phyloP scores from a whole-genome alignment of 2,797 vertebrate species.

The Diplodus sargus region DNA sequence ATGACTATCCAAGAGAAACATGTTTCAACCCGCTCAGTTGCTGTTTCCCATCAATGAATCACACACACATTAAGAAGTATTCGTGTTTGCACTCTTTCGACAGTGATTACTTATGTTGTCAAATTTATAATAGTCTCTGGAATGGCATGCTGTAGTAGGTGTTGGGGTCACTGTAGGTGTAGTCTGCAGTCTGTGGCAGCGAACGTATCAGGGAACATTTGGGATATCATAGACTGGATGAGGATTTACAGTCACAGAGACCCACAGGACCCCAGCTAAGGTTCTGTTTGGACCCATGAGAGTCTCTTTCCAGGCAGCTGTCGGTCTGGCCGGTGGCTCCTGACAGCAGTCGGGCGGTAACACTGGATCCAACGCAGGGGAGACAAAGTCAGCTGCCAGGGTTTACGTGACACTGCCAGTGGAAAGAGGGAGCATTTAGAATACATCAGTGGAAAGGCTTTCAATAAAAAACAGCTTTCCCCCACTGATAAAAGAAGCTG shows the following conservation, averaged over 20 bases:
- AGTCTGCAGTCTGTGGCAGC: slow-evolving; percentile 32
- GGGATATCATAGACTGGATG: slow-evolving; percentile 41
- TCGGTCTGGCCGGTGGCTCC: slow-evolving; percentile 67
- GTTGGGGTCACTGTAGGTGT: slow-evolving; percentile 48
- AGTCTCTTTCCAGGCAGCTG: slow-evolving; percentile 76
- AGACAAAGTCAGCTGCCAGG: slow-evolving; percentile 73
- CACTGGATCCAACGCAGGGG: slow-evolving; percentile 68
- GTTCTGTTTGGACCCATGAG: slow-evolving; percentile 59
- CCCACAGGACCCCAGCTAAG: slow-evolving; percentile 37
- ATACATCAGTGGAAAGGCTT: slow-evolving; percentile 72
- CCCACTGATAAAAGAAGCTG: slow-evolving; percentile 59
- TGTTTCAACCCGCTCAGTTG: slow-evolving; percentile 62
- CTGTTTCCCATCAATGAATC: slow-evolving; percentile 77
- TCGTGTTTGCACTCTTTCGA: slow-evolving; percentile 70
- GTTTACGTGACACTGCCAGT: slow-evolving; percentile 71
- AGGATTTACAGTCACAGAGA: slow-evolving; percentile 55
- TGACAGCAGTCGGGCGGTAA: slow-evolving; percentile 67
- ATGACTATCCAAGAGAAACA: slow-evolving; percentile 72
- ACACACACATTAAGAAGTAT: slow-evolving; percentile 65
- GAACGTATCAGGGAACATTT: slow-evolving; percentile 37
- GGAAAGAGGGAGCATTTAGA: slow-evolving; percentile 76
- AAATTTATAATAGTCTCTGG: slow-evolving; percentile 65
- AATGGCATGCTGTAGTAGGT: slow-evolving; percentile 54
- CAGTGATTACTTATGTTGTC: slow-evolving; percentile 72
- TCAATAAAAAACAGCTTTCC: slow-evolving; percentile 58